phyloP scores from a whole-genome alignment of 1,140 invertebrate species.

The Drosophila murphyi region DNA sequence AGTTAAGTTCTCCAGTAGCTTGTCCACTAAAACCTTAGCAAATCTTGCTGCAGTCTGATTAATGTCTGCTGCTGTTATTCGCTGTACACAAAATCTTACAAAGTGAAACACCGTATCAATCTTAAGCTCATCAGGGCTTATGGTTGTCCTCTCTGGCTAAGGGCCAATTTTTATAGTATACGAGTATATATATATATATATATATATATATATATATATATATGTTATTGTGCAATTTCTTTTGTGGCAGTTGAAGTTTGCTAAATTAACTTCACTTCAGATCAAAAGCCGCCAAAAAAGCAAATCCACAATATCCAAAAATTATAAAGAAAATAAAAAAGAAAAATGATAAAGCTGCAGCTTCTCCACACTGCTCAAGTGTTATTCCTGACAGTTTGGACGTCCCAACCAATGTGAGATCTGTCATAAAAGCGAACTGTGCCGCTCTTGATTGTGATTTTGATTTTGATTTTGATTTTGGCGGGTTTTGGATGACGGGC shows the following conservation, averaged over 20 bases:
- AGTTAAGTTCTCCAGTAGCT: slow-evolving; percentile 8
- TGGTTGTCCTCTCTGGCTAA: slow-evolving; percentile 13
- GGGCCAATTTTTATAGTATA: slow-evolving; percentile 23
- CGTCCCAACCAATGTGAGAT: slow-evolving; percentile 80
- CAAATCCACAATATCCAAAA: slow-evolving; percentile 36
- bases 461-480: slow-evolving; percentile 64
- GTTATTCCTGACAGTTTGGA: slow-evolving; percentile 77
- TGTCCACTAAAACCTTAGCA: background rate
- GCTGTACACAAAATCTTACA: slow-evolving; percentile 14
- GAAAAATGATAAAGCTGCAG: slow-evolving; percentile 33
- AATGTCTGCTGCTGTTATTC: slow-evolving; percentile 15
- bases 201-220: background rate
- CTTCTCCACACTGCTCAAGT: slow-evolving; percentile 66
- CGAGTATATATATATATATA: slow-evolving; percentile 21
- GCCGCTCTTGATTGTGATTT: slow-evolving; percentile 77
- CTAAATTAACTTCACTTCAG: slow-evolving; percentile 80
- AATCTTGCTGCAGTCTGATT: slow-evolving; percentile 10
- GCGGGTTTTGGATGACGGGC: slow-evolving; percentile 30
- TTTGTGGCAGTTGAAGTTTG: slow-evolving; percentile 57
- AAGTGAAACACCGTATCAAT: slow-evolving; percentile 22
- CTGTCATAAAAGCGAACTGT: slow-evolving; percentile 75
- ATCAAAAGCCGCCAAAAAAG: slow-evolving; percentile 67
- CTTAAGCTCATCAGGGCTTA: slow-evolving; percentile 39
- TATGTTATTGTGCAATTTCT: slow-evolving; percentile 60
- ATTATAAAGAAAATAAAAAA: slow-evolving; percentile 13